Evolutionary conservation across 2,888 invertebrate species (phyloP), one percentile per base, ranked within the genome.

Genomic region (Tetragonula carbonaria): DNA sequence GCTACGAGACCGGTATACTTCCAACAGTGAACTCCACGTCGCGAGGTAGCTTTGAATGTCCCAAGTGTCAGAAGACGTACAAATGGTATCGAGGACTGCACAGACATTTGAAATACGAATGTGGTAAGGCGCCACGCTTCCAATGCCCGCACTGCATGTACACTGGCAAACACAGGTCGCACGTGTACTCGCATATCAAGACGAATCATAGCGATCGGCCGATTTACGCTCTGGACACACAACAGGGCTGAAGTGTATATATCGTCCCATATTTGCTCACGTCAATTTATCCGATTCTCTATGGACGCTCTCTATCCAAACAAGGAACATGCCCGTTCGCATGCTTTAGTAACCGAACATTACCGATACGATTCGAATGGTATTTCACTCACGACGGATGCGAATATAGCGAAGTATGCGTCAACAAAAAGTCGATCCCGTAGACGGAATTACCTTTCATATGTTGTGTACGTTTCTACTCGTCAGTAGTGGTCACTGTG

Each of bases 71-170:
- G 66, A 96, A 95, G 91, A 93, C 94, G 66, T 96, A 96, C 92
- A 96, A 95, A 76, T 95, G 96, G 93, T 96, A 96, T 90, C 95
- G 96, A 8, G 96, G 96, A 82, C 93, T 96, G 76, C 95, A 96
- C 88, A 94, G 96, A 38, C 96, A 93, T 38, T 87, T 92, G 71
- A 93, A 91, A 59, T 94, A 91, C 89, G 93, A 93, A 78, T 95
- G 95, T 83, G 94, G 94, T 75, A 93, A 93, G 90, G 88, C 90
- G 38, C 94, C 94, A 53, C 91, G 94, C 2, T 95, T 94, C 88
- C 89, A 90, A 77, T 96, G 96, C 88, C 95, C 95, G 1, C 95
- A 95, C 62, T 96, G 96, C 89, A 94, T 95, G 16, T 95, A 95
- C 92, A 94, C 95, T 75, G 95, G 95, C 76, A 95, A 96, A 90